These are phyloP conservation scores for Harpegnathos saltator DNA, from an alignment of 1,140 invertebrate species.

Conservation along the genomic window DNA sequence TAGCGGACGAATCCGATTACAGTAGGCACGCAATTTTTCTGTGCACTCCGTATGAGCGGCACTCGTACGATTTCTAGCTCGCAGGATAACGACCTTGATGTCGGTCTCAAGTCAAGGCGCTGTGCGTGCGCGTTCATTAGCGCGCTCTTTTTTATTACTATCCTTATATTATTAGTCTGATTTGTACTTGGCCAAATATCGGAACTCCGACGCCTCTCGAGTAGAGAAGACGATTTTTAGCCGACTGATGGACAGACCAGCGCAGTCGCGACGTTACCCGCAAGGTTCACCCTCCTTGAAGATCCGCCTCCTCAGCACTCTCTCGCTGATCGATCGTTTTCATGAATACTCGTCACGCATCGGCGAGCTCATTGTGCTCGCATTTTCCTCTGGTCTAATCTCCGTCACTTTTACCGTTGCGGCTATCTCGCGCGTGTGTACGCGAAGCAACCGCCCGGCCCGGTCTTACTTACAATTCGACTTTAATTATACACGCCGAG, in stretches of 20 bases:
- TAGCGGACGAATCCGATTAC: not conserved
- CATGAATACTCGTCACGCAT: not conserved
- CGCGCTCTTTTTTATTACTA: too few relatives aligned
- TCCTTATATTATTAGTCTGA: slow-evolving; percentile 4
- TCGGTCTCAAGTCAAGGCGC: not conserved
- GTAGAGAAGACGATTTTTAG: not conserved
- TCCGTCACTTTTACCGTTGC: slow-evolving; percentile 63
- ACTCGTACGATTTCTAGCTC: slow-evolving; percentile 62
- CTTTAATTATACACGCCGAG: slow-evolving; percentile 64
- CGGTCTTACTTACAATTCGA: slow-evolving; percentile 30
- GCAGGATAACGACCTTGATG: slow-evolving; percentile 35
- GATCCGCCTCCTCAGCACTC: too few relatives aligned
- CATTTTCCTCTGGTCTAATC: slow-evolving; percentile 36
- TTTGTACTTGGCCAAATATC: not conserved
- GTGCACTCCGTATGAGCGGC: slow-evolving; percentile 15
- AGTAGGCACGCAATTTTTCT: slow-evolving; percentile 65
- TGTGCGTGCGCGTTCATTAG: too few relatives aligned
- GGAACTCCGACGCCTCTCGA: not conserved
- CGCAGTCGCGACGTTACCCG: not conserved
- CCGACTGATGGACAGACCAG: not conserved
- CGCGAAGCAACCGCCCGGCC: not conserved
- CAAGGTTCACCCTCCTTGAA: not conserved
- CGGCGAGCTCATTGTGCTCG: slow-evolving; percentile 17
- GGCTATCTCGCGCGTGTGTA: not conserved
- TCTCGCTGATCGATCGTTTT: slow-evolving; percentile 28